Evolutionary conservation across 1,140 invertebrate species (phyloP).

Genomic region (Asobara japonica): DNA sequence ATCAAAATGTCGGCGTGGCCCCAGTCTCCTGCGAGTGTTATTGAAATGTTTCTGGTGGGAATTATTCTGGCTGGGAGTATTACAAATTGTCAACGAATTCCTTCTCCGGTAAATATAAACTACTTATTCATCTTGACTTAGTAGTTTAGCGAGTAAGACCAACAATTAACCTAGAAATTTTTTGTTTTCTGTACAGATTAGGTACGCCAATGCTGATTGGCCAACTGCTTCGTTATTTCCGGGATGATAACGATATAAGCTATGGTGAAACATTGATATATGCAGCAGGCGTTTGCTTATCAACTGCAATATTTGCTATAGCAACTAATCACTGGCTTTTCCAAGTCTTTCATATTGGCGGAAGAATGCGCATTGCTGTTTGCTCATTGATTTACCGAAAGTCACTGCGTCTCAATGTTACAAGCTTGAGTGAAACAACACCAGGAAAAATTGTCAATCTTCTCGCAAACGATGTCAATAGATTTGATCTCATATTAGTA

Average conservation of each 20-base stretch:
- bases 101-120: conserved; percentile 59
- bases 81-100: conserved; percentile 61
- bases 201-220: conserved; percentile 69
- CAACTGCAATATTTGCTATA: conserved; percentile 66
- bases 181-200: conserved; percentile 38
- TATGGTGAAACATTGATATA: conserved; percentile 66
- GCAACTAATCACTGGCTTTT: conserved; percentile 72
- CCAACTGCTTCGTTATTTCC: conserved; percentile 67
- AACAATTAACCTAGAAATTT: neutral
- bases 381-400: conserved; percentile 77
- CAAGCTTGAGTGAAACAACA: conserved; percentile 79
- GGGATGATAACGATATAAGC: conserved; percentile 37
- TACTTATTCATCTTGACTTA: neutral
- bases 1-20: conserved; percentile 48
- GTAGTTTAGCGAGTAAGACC: neutral
- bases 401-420: conserved; percentile 71
- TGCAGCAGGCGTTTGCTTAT: conserved; percentile 70
- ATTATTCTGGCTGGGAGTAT: conserved; percentile 67
- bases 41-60: conserved; percentile 70
- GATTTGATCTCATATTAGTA: conserved; percentile 72
- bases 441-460: conserved; percentile 87
- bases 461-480: conserved; percentile 80
- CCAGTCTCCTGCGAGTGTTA: conserved; percentile 69
- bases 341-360: conserved; percentile 70
- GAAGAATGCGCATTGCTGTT: conserved; percentile 70